Evolutionary conservation across 2,888 invertebrate species (phyloP).

Genomic region (Zaprionus obscuricornis): DNA sequence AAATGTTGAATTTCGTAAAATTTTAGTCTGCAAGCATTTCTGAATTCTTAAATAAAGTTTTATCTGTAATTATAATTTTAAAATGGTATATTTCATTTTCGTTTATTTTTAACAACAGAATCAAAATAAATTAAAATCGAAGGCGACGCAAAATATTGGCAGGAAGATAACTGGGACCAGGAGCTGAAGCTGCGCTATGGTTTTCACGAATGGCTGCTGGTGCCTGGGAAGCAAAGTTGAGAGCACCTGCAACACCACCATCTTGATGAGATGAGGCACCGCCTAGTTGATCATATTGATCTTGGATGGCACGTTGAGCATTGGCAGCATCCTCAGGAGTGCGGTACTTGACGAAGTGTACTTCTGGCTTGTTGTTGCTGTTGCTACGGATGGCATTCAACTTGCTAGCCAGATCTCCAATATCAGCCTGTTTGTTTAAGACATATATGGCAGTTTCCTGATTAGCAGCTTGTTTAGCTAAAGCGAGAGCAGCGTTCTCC

Average conservation of each 20-base stretch:
- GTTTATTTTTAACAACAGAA: constrained; percentile 36
- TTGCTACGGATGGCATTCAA: constrained; percentile 56
- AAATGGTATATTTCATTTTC: constrained; percentile 12
- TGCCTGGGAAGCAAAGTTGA: constrained; percentile 61
- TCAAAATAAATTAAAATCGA: constrained; percentile 38
- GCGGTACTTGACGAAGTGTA: constrained; percentile 71
- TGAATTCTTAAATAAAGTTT: constrained; percentile 1
- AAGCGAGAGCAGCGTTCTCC: constrained; percentile 63
- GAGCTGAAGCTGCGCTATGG: constrained; percentile 33
- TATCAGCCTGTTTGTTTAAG: constrained; percentile 71
- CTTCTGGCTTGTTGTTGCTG: constrained; percentile 67
- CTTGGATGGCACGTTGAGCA: constrained; percentile 60
- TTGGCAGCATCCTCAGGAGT: constrained; percentile 66
- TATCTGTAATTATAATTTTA: background rate
- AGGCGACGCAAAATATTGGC: constrained; percentile 63
- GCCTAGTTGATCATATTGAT: constrained; percentile 63
- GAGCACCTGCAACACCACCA: constrained; percentile 71
- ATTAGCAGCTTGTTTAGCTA: constrained; percentile 64
- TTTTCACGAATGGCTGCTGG: constrained; percentile 26
- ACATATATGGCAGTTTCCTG: constrained; percentile 78
- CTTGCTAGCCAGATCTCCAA: constrained; percentile 59
- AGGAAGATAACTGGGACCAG: constrained; percentile 64
- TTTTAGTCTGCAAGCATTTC: too few species aligned
- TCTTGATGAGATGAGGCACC: constrained; percentile 57
- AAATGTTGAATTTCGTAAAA: too few species aligned